A percentile compares a stretch with the other conserved stretches of the same genome.
Conservation (phyloP, 2,888 invertebrate genomes). For the Coelopa pilipes region DNA sequence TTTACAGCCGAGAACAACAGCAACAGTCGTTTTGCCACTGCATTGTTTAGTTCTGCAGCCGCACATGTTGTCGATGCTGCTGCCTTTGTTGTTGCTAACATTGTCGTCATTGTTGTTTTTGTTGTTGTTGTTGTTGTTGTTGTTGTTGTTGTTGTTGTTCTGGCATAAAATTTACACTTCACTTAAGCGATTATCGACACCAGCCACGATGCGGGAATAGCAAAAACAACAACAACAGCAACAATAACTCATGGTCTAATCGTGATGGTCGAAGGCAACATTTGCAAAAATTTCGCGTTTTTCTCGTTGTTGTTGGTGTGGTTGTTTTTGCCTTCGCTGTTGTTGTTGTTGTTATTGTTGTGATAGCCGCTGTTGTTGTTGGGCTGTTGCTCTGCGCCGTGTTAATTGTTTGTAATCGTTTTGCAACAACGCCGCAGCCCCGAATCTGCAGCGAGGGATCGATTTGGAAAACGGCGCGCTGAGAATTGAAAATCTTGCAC, state of each 20-base stretch:
- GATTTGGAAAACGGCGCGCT: conserved; percentile 18
- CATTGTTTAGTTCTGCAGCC: conserved; percentile 35
- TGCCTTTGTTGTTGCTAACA: conserved; percentile 11
- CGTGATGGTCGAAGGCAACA: not conserved
- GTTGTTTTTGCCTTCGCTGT: too few species aligned
- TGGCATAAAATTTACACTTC: too few species aligned
- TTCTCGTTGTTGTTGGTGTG: too few species aligned
- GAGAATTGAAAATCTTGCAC: not conserved
- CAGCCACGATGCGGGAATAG: conserved; percentile 27
- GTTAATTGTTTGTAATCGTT: conserved; percentile 35
- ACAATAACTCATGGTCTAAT: conserved; percentile 40
- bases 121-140: too few species aligned
- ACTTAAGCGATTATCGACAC: conserved; percentile 38
- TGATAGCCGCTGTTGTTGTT: too few species aligned
- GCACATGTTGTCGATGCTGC: conserved; percentile 26
- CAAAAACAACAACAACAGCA: conserved; percentile 16
- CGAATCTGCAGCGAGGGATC: conserved; percentile 17
- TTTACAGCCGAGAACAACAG: conserved; percentile 19
- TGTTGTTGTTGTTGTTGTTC: too few species aligned
- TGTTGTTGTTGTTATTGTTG: too few species aligned
- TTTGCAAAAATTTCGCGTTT: too few species aligned
- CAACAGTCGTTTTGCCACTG: conserved; percentile 8
- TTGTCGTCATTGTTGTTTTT: conserved; percentile 38
- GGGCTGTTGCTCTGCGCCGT: not conserved
- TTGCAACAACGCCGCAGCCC: not conserved